Base-by-base conservation (phyloP, 23 tunicate species). In the Ascidia mentula region DNA sequence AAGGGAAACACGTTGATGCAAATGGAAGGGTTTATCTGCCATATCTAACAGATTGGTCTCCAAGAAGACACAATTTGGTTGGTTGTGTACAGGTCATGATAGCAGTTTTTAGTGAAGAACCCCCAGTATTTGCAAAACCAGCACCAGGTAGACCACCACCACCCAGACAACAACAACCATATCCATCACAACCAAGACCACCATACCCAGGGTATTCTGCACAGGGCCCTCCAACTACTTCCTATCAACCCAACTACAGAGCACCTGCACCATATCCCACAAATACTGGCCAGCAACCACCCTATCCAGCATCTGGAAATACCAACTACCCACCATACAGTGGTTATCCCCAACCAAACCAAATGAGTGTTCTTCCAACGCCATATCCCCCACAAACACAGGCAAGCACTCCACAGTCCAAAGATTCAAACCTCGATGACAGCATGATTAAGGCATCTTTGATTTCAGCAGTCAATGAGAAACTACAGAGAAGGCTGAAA, bases 1-100 rank as follows among this genome's bases (percentile, higher is more conserved):
- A 87, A 31, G 97, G 99, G 1, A 87, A 89, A 72, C 96, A 96
- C 91, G 99, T 96, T 38, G 99, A 96, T 60, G 85, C 85, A 9
- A 87, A 84, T 73, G 99, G 99, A 59, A 83, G 92, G 59, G 73
- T 96, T 36, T 96, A 91, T 82, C 61, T 96, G 77, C 97, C 97
- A n/a, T 96, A 96, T 88, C 74, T 96, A 32, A 85, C 74, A 77
- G 95, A 91, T 28, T 96, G 99, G 99, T 32, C 74, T 1, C 79
- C 84, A 31, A 31, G 76, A 26, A 32, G 69, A 30, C 92, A 87
- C 73, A 85, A 91, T 69, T 69, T 96, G 71, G 77, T 81, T 79
- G 89, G 94, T 6, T 74, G 86, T 45, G 80, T 91, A 18, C 93
- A 88, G 61, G 83, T 91, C 18, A 82, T 96, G 91, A 36, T 61